Base-by-base conservation (phyloP, 92 coral and sea anemone species). In the Paragorgia papillata region DNA sequence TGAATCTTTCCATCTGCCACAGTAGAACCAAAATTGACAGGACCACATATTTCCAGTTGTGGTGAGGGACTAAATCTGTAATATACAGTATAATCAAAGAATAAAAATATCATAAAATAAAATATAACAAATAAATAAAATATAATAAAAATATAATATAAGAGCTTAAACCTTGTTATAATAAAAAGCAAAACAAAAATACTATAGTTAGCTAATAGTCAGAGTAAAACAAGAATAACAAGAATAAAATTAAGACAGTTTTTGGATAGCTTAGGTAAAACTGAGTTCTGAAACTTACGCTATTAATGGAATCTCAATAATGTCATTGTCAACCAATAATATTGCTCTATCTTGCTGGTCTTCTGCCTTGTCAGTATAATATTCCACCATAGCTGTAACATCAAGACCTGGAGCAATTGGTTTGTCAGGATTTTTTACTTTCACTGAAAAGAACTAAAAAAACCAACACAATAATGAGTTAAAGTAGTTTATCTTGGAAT, bases 401-500 rank as follows among this genome's bases (percentile, higher is more conserved):
- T 94, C 98, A 41, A 94, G 76, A 0, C 98, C 98, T 21, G 98
- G 98, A 12, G 98, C 98, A 55, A 94, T 83, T 0, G 97, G 86
- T 55, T 81, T 92, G 83, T 87, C 98, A 20, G 95, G 98, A 62
- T 88, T 91, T 61, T 76, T 94, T 50, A 84, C 98, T 82, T 91
- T 94, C 63, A 94, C 65, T 60, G 90, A 77, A 78, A 94, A 94
- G 86, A 77, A 84, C 98, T 94, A 60, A 12, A 17, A 46, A 28
- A 60, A 54, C n/a, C n/a, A n/a, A n/a, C n/a, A n/a, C n/a, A n/a
- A n/a, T n/a, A n/a, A n/a, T n/a, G n/a, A n/a, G n/a, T n/a, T n/a
- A n/a, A n/a, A n/a, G n/a, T n/a, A n/a, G n/a, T n/a, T n/a, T n/a
- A n/a, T n/a, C n/a, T n/a, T n/a, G n/a, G n/a, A n/a, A n/a, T n/a